A percentile compares a stretch with the other conserved stretches of the same genome.
Evolutionary conservation across 2,797 vertebrate species (phyloP).

Genomic region (Phalanger gymnotis): DNA sequence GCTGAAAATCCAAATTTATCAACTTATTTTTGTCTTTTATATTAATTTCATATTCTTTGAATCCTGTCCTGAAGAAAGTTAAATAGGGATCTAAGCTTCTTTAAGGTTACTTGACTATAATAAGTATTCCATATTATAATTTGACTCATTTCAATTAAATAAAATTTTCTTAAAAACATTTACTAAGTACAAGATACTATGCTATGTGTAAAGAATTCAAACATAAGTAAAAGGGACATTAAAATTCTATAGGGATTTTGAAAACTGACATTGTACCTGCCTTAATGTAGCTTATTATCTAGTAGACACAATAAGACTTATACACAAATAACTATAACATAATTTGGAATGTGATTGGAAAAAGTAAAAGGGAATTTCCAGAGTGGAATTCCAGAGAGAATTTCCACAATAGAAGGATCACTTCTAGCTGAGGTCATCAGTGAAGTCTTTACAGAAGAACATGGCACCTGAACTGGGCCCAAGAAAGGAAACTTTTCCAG

Average conservation of each 20-base stretch:
- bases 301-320: not conserved
- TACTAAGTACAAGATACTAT: not conserved
- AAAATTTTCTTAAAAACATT: not conserved
- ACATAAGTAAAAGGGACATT: not conserved
- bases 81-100: not conserved
- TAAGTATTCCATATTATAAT: not conserved
- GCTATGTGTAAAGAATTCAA: not conserved
- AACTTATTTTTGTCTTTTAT: not conserved
- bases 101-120: not conserved
- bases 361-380: not conserved
- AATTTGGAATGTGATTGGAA: not conserved
- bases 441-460: not conserved
- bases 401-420: not conserved
- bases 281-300: not conserved
- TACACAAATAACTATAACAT: not conserved
- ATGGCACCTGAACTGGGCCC: not conserved
- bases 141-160: not conserved
- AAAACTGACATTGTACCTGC: not conserved
- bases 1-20: not conserved
- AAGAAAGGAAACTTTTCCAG: not conserved
- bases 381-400: not conserved
- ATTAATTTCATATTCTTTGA: not conserved
- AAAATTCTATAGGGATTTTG: not conserved
- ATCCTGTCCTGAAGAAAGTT: not conserved
- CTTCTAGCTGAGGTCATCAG: not conserved